phyloP scores from a whole-genome alignment of 2,888 invertebrate genomes.

The Linnaemya vulpina region DNA sequence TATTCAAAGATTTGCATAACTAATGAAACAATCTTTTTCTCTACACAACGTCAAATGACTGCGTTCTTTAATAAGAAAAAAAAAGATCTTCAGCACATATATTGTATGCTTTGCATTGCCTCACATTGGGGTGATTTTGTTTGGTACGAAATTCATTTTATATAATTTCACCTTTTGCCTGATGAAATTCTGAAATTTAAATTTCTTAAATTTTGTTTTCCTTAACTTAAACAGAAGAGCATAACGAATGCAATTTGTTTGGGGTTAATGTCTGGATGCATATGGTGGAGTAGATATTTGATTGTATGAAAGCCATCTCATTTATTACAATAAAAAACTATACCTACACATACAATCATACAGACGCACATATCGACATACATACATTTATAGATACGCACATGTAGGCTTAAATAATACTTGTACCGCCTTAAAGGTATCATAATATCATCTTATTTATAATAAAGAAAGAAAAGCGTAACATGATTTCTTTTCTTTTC shows the following conservation, averaged over 20 bases:
- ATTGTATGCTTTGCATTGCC: background rate
- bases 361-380: background rate
- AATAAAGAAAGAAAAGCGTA: conserved; percentile 48
- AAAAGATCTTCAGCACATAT: conserved; percentile 21
- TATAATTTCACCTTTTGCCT: conserved; percentile 32
- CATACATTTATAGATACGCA: too few species aligned
- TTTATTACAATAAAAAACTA: background rate
- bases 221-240: conserved; percentile 47
- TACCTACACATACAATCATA: background rate
- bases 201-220: conserved; percentile 54
- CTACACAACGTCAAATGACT: background rate
- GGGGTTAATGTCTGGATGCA: conserved; percentile 59
- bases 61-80: conserved; percentile 11
- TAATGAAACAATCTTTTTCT: conserved; percentile 64
- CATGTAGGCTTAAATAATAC: background rate
- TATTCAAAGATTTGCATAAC: conserved; percentile 71
- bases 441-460: conserved; percentile 52
- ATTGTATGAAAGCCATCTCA: conserved; percentile 37
- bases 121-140: conserved; percentile 46
- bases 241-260: conserved; percentile 69
- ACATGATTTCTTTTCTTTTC: conserved; percentile 52
- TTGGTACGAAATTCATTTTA: conserved; percentile 13
- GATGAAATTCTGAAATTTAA: conserved; percentile 57
- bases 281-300: conserved; percentile 23
- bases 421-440: conserved; percentile 55